These are phyloP conservation scores for Arizona elegans DNA, from an alignment of 2,113 vertebrate genomes.

Conservation along the genomic window DNA sequence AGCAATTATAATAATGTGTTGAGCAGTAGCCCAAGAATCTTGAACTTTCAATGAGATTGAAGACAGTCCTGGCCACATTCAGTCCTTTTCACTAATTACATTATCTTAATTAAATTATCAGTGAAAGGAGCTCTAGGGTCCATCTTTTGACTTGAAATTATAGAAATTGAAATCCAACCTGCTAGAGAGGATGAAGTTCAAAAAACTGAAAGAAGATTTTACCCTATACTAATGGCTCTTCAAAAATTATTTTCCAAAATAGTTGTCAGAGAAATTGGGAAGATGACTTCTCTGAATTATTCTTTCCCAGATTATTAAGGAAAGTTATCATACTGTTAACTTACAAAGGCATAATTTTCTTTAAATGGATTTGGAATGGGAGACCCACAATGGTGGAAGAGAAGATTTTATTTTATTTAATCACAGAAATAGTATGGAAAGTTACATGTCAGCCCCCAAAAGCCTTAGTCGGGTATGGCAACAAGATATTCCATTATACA, in stretches of 20 bases:
- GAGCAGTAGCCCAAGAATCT: not conserved
- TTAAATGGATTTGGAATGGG: not conserved
- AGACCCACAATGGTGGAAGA: not conserved
- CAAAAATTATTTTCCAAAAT: not conserved
- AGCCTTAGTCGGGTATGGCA: not conserved
- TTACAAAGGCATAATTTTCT: not conserved
- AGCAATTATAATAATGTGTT: not conserved
- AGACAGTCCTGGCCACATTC: not conserved
- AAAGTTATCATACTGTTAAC: not conserved
- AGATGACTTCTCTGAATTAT: not conserved
- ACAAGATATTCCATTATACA: not conserved
- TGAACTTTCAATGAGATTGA: not conserved
- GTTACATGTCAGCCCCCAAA: not conserved
- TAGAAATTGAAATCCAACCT: not conserved
- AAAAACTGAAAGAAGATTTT: not conserved
- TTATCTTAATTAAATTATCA: not conserved
- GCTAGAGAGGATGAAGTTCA: not conserved
- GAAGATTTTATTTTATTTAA: not conserved
- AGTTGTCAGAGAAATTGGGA: not conserved
- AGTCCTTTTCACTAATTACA: not conserved
- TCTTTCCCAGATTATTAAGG: not conserved
- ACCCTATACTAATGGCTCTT: not conserved
- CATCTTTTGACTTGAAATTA: not conserved
- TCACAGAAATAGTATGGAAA: not conserved
- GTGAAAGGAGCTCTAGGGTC: not conserved